These are phyloP conservation scores for Mastomys natalensis DNA, from an alignment of 2,113 vertebrate genomes.

Conservation along the genomic window DNA sequence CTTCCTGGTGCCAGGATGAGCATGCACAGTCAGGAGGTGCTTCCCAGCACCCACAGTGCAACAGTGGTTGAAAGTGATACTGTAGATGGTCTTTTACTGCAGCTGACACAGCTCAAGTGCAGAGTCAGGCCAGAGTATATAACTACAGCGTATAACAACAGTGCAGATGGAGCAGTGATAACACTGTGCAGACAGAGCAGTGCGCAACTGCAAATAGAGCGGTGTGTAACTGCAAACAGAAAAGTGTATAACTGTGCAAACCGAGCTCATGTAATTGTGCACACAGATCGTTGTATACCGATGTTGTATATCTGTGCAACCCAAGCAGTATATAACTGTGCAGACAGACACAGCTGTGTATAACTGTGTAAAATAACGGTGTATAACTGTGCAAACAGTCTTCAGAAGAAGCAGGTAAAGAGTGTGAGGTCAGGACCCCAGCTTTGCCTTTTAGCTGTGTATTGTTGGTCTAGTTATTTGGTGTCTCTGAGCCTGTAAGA, in stretches of 20 bases:
- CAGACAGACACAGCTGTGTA: neutral
- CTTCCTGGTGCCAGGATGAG: neutral
- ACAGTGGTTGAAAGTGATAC: neutral
- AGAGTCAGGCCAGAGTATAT: neutral
- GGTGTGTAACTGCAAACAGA: neutral
- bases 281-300: neutral
- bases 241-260: neutral
- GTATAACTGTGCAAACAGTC: neutral
- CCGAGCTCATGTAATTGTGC: neutral
- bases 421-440: neutral
- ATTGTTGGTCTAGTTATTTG: neutral
- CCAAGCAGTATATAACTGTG: neutral
- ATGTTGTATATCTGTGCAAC: neutral
- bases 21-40: accelerated
- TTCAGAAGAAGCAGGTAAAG: neutral
- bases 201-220: neutral
- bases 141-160: neutral
- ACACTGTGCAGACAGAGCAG: neutral
- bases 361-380: neutral
- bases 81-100: neutral
- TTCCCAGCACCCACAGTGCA: neutral
- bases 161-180: neutral
- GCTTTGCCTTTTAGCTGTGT: neutral
- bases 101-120: slow-evolving; percentile 28
- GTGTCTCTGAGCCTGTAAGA: neutral